These are phyloP conservation scores for Cerceris rybyensis DNA, from an alignment of 2,888 invertebrate genomes.

Conservation along the genomic window DNA sequence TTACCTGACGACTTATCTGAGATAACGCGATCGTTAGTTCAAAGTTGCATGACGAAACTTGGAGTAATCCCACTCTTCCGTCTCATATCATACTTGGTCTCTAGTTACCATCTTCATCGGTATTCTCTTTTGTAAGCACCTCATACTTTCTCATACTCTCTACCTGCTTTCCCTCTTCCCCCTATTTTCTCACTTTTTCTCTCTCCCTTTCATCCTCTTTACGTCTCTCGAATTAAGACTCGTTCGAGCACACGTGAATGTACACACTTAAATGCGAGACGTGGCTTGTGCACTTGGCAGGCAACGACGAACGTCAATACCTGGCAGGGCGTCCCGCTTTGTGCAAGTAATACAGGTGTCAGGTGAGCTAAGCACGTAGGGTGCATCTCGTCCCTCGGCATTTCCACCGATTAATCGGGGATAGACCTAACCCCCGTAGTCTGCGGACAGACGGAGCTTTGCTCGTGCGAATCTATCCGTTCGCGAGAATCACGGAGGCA, in stretches of 20 bases:
- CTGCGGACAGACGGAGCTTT: constrained; percentile 39
- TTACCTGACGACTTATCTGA: constrained; percentile 67
- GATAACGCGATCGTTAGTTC: constrained; percentile 70
- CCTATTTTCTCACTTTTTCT: not conserved
- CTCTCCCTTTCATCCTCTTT: not conserved
- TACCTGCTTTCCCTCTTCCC: constrained; percentile 3
- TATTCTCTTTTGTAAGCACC: not conserved
- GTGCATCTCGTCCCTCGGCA: constrained; percentile 55
- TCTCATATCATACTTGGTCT: not conserved
- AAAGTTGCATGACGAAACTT: constrained; percentile 61
- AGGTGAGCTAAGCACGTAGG: constrained; percentile 51
- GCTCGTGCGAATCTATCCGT: constrained; percentile 46
- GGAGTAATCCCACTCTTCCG: constrained; percentile 9
- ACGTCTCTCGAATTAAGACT: not conserved
- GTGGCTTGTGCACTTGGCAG: constrained; percentile 68
- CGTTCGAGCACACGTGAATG: constrained; percentile 13
- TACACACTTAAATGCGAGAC: constrained; percentile 52
- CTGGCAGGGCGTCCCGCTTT: constrained; percentile 51
- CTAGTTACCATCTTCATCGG: not conserved
- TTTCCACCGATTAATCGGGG: constrained; percentile 63
- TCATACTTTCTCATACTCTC: not conserved
- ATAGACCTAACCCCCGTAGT: constrained; percentile 34
- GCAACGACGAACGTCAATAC: constrained; percentile 72
- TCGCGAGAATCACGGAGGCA: constrained; percentile 41
- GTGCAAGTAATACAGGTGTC: constrained; percentile 63